Evolutionary conservation across 2,797 vertebrate genomes (phyloP), one percentile per base, ranked within the genome.

Genomic region (Spondyliosoma cantharus): DNA sequence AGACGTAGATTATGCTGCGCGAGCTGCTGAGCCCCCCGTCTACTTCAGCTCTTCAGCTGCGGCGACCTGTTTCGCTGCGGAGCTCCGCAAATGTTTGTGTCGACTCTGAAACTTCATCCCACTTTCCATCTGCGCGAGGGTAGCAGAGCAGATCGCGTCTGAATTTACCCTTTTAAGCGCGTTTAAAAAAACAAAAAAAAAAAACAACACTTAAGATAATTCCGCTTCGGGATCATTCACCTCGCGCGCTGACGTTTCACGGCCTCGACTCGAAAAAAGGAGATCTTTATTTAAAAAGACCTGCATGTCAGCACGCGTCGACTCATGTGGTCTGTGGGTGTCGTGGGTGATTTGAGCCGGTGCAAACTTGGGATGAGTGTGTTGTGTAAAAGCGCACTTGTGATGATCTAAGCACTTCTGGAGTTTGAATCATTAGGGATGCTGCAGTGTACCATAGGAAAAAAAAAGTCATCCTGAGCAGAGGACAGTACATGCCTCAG

Each of bases 361-460:
- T 37, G 63, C 58, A 78, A 87, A 90, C 66, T 83, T 78, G 63
- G 76, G 74, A 78, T 71, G 71, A 88, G 86, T 87, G 86, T 52
- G 59, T 89, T 90, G 68, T 86, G 69, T 86, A 82, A 89, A 85
- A 83, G 76, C 76, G 65, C 86, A 86, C 87, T 92, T 87, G 73
- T 90, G 90, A 93, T 93, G 90, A 91, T 86, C 84, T 83, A 78
- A 90, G 90, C 90, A 93, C 90, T 93, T 91, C 64, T 86, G 69
- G 70, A 81, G 82, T 80, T 87, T 89, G 89, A 92, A 86, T 90
- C 90, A 91, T 90, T 90, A 88, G 74, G 54, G 78, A 83, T 81
- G 84, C 87, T 69, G 84, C 81, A 85, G 80, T 84, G 82, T 58
- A 53, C 64, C 77, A 76, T 22, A 65, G 66, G 60, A 86, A 90